Evolutionary conservation across 2,888 invertebrate species (phyloP).

Genomic region (Dynastes hyllus): DNA sequence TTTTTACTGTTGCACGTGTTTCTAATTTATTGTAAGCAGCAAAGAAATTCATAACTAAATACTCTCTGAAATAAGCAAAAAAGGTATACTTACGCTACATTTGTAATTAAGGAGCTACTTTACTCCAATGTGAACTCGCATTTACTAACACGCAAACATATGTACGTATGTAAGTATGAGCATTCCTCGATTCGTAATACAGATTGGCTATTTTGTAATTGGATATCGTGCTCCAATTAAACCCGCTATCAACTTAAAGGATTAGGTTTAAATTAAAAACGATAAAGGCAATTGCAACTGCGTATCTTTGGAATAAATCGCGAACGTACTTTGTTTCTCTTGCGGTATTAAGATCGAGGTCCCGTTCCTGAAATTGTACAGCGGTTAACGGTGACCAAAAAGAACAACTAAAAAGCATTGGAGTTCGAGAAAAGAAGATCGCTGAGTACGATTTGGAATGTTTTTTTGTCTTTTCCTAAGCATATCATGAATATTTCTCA

Average conservation of each 20-base stretch:
- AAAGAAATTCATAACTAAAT: no score
- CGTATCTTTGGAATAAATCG: conserved; percentile 27
- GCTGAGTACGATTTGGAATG: no score
- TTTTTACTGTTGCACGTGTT: no score
- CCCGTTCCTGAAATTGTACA: neutral
- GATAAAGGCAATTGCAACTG: conserved; percentile 30
- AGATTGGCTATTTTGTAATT: conserved; percentile 40
- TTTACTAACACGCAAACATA: neutral
- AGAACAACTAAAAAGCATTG: no score
- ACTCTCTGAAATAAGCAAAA: no score
- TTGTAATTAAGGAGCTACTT: conserved; percentile 7
- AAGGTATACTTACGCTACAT: no score
- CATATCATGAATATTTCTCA: no score
- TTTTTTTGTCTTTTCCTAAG: no score
- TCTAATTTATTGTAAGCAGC: no score
- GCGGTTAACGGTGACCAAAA: neutral
- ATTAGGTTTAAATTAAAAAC: conserved; percentile 36
- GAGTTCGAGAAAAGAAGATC: no score
- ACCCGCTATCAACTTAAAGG: conserved; percentile 26
- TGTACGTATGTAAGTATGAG: neutral
- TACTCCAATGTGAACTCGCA: neutral
- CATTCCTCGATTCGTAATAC: conserved; percentile 16
- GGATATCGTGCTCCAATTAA: conserved; percentile 35
- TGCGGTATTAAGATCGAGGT: neutral
- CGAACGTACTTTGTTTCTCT: neutral